Evolutionary conservation across 2,113 vertebrate genomes (phyloP), one percentile per base, ranked within the genome.

Genomic region (Istiophorus platypterus): DNA sequence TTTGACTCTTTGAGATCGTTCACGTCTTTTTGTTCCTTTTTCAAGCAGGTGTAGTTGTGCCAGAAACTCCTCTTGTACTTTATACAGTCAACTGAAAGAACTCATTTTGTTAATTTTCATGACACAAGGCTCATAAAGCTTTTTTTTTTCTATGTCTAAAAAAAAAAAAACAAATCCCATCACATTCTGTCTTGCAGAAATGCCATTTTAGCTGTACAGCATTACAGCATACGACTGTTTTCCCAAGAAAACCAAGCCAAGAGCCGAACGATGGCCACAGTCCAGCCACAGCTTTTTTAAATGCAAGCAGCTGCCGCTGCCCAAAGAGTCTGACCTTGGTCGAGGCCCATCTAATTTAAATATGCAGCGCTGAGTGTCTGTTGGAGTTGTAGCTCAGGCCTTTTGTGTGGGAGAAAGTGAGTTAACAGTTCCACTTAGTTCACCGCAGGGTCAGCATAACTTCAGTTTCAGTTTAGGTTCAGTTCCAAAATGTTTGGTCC

Each of bases 291-390:
- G 0, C 24, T 3, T 26, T 42, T 26, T 42, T 68, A 9, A 54
- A 3, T 62, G 4, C 14, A 24, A 41, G 58, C 22, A 14, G 24
- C 22, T 14, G 2, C 10, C 9, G 4, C 52, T 3, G 39, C 12
- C 7, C 0, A 20, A 70, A 4, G 27, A 76, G 72, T 78, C 22
- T 78, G 29, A 24, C 2, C 39, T 42, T 31, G 66, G 67, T 82
- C 56, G 12, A 27, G 11, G 27, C 0, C 2, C 73, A 58, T 88
- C 78, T 82, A 22, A 52, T 71, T 58, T 63, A 77, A 57, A 82
- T 61, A 73, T 24, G 63, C 39, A 41, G 37, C 0, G 2, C n/a
- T 0, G 42, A 58, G 11, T 72, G 3, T 59, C 24, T 80, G 47
- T 14, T 34, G 22, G 42, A 69, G 22, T 31, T 54, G 15, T 7